phyloP scores from a whole-genome alignment of 2,888 invertebrate species.

The Drymonia ruficornis region DNA sequence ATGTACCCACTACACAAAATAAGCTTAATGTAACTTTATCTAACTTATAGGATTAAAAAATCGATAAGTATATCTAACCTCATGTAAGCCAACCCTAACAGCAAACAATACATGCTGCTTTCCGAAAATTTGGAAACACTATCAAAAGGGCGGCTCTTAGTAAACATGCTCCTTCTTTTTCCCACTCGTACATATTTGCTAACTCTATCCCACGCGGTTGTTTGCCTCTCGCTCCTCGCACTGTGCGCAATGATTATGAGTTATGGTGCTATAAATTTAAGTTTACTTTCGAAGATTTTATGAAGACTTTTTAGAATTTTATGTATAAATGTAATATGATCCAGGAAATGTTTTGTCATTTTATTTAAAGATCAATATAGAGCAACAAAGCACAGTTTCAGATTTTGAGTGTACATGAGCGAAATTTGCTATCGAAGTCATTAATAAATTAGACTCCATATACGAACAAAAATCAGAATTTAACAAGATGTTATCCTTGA shows the following conservation, averaged over 20 bases:
- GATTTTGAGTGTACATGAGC: too few species aligned
- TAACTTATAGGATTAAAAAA: background rate
- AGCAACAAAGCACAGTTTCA: too few species aligned
- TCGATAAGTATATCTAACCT: background rate
- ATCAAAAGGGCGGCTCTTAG: slow-evolving; percentile 76
- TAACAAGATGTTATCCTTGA: too few species aligned
- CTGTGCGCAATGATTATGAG: slow-evolving; percentile 61
- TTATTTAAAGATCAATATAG: too few species aligned
- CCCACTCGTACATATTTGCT: slow-evolving; percentile 23
- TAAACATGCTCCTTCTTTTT: slow-evolving; percentile 65
- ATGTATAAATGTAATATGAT: too few species aligned
- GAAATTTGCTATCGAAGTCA: too few species aligned
- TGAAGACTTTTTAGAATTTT: slow-evolving; percentile 7
- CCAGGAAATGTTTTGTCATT: too few species aligned
- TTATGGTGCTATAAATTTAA: slow-evolving; percentile 55
- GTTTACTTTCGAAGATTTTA: slow-evolving; percentile 17
- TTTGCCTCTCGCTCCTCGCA: slow-evolving; percentile 43
- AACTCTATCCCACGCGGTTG: slow-evolving; percentile 35
- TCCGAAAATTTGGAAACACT: slow-evolving; percentile 84
- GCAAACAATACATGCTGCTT: slow-evolving; percentile 75
- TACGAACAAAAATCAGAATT: too few species aligned
- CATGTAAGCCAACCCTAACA: slow-evolving; percentile 61
- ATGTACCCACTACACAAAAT: too few species aligned
- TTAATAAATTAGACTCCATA: too few species aligned
- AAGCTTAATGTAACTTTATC: background rate